phyloP scores from a whole-genome alignment of 2,888 invertebrate species.

The Meteorus colon region DNA sequence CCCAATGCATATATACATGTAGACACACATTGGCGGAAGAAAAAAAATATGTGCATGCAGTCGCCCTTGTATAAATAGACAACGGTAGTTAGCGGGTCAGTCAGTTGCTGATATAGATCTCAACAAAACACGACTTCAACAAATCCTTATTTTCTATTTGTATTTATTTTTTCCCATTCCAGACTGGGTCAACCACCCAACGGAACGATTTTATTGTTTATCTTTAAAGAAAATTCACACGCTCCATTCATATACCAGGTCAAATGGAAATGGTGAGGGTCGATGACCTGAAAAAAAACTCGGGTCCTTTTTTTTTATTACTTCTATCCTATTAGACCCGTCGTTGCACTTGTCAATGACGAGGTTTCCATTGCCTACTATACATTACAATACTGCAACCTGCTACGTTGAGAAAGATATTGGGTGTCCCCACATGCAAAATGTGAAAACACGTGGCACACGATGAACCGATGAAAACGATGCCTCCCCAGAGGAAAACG shows the following conservation, averaged over 20 bases:
- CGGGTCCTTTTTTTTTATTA: background rate
- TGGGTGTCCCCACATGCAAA: slow-evolving; percentile 27
- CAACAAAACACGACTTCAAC: background rate
- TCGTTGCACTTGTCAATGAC: slow-evolving; percentile 23
- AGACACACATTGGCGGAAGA: slow-evolving; percentile 5
- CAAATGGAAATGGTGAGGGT: background rate
- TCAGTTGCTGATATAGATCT: slow-evolving; percentile 16
- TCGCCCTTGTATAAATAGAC: slow-evolving; percentile 59
- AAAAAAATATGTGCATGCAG: slow-evolving; percentile 12
- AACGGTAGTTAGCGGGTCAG: slow-evolving; percentile 53
- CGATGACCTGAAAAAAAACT: slow-evolving; percentile 37
- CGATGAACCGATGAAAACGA: slow-evolving; percentile 1
- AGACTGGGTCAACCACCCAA: no score
- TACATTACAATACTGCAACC: slow-evolving; percentile 32
- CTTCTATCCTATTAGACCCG: slow-evolving; percentile 29
- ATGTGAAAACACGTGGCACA: slow-evolving; percentile 41
- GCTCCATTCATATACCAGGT: background rate
- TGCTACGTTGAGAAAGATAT: slow-evolving; percentile 33
- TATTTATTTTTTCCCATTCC: background rate
- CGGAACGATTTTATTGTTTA: background rate
- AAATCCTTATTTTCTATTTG: background rate
- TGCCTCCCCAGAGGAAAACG: slow-evolving; percentile 23
- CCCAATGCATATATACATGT: slow-evolving; percentile 44
- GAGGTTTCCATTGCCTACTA: slow-evolving; percentile 9
- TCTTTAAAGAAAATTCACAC: slow-evolving; percentile 9